phyloP scores from a whole-genome alignment of 2,888 invertebrate species.

The Acanthoscelides obtectus region DNA sequence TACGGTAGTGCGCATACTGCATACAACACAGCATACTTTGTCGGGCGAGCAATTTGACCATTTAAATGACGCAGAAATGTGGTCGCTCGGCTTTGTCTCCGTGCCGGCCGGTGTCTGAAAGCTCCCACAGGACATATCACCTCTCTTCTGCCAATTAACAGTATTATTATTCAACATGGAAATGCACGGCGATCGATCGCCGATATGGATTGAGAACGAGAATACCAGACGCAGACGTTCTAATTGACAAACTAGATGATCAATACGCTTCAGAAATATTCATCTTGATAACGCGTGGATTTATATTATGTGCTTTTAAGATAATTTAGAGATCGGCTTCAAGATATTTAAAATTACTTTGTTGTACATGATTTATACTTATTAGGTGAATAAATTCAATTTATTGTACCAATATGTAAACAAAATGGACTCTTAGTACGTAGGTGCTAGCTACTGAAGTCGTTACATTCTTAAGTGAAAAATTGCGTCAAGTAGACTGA shows the following conservation, averaged over 20 bases:
- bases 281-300: no score
- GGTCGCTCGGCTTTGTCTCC: conserved; percentile 23
- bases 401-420: no score
- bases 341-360: no score
- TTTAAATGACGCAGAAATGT: neutral
- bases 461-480: no score
- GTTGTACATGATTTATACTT: no score
- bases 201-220: conserved; percentile 23
- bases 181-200: conserved; percentile 33
- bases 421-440: no score
- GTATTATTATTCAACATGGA: conserved; percentile 42
- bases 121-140: conserved; percentile 18
- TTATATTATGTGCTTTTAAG: no score
- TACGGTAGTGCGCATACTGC: neutral
- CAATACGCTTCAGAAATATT: no score
- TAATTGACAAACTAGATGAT: neutral
- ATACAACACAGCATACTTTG: neutral
- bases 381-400: no score
- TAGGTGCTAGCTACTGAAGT: no score
- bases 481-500: no score
- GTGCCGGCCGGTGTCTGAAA: conserved; percentile 11
- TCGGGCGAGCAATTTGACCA: neutral
- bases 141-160: conserved; percentile 33
- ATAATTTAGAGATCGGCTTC: no score
- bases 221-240: neutral